Conservation (phyloP, 1,140 invertebrate genomes). For the Ceratosolen solmsi region DNA sequence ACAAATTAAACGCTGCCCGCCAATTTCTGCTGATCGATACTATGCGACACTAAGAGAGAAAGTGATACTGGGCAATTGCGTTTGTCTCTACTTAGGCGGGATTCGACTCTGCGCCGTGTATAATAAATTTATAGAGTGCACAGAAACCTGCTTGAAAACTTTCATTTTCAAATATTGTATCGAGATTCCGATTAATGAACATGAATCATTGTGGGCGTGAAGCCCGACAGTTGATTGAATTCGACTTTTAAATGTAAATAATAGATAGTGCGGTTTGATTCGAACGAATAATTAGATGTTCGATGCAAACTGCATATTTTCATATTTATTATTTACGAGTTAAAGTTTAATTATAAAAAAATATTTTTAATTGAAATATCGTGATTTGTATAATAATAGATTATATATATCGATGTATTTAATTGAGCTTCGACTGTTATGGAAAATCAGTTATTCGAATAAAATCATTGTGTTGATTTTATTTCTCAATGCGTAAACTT, state of each 20-base stretch:
- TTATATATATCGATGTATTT: too few species aligned
- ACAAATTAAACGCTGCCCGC: too few species aligned
- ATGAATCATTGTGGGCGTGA: not conserved
- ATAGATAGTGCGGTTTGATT: not conserved
- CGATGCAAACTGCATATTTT: not conserved
- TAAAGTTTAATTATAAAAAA: too few species aligned
- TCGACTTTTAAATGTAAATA: not conserved
- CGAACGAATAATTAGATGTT: not conserved
- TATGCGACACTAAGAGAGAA: not conserved
- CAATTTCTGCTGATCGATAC: constrained; percentile 23
- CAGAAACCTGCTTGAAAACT: not conserved
- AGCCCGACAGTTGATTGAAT: not conserved
- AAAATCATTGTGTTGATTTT: too few species aligned
- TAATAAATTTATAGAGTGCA: not conserved
- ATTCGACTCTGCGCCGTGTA: not conserved
- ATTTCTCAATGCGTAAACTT: too few species aligned
- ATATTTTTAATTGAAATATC: too few species aligned
- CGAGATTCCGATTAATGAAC: not conserved
- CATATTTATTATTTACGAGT: too few species aligned
- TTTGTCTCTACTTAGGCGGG: too few species aligned
- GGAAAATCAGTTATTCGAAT: too few species aligned
- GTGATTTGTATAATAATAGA: too few species aligned
- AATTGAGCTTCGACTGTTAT: too few species aligned
- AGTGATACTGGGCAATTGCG: not conserved
- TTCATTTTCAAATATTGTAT: not conserved